Base-by-base conservation (phyloP, 2,888 invertebrate species). In the Dysmachus trigonus region DNA sequence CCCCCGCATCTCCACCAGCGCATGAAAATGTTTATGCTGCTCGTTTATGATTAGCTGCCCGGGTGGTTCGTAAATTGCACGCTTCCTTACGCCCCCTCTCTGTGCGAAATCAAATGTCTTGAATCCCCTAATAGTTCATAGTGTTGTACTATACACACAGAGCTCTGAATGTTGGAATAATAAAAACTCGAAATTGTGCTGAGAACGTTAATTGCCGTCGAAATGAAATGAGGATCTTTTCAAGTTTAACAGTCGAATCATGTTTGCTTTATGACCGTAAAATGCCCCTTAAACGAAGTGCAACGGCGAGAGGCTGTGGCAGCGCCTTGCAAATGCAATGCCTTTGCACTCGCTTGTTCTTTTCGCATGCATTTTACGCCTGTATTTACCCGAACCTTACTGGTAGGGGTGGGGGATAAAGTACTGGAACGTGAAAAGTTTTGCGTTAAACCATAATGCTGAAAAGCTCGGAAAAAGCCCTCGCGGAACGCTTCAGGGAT, bases 351-450 rank as follows among this genome's bases (percentile, higher is more conserved):
- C 33, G 5, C 22, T 22, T 27, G 1, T 7, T 53, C 15, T 35
- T 18, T 82, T 35, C 62, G 35, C 10, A 82, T 82, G 82, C 82
- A 82, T 82, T 82, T 82, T 71, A 82, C 82, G 62, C 27, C 74
- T 85, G 33, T 85, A 74, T 85, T 74, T 41, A 74, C 85, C 51
- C 30, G 47, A 51, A 74, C 33, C 41, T 41, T 33, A 51, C n/a
- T n/a, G n/a, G n/a, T n/a, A n/a, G n/a, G n/a, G n/a, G n/a, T n/a
- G n/a, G n/a, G n/a, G 73, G 85, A 85, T 76, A 85, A 85, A 85
- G 74, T 85, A 76, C 85, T 85, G 51, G 47, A 13, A 76, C 85
- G 85, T 85, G 85, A 74, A 85, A 85, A 85, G 74, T 85, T 85
- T n/a, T 85, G 8, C 74, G 35, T 8, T 47, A 22, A 79, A 10